phyloP scores from a whole-genome alignment of 2,888 invertebrate genomes.

The Harpalus rubripes region DNA sequence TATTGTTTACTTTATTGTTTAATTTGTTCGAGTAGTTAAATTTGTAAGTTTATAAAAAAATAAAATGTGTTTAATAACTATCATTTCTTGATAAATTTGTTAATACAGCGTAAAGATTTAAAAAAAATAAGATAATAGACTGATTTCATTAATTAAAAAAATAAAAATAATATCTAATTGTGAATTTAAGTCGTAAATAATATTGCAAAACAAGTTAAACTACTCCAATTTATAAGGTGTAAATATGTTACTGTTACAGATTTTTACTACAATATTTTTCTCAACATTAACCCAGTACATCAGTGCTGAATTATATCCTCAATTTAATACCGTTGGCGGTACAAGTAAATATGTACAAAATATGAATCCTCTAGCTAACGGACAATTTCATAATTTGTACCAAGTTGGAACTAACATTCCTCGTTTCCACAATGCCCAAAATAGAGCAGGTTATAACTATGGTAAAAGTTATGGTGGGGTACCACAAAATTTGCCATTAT shows the following conservation, averaged over 20 bases:
- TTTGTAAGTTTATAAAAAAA: no score
- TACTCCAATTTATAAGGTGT: neutral
- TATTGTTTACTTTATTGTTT: neutral
- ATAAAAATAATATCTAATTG: no score
- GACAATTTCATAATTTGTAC: neutral
- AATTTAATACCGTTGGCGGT: neutral
- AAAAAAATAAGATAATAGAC: no score
- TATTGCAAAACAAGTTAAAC: no score
- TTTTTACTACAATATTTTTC: slow-evolving; percentile 6
- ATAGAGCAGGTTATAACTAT: slow-evolving; percentile 9
- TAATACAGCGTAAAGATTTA: no score
- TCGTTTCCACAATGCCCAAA: neutral
- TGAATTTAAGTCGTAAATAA: no score
- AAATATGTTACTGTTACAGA: slow-evolving; percentile 15
- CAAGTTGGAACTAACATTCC: neutral
- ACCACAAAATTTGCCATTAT: neutral
- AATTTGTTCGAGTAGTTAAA: no score
- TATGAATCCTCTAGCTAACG: neutral
- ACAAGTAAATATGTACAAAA: slow-evolving; percentile 20
- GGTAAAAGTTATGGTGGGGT: slow-evolving; percentile 6
- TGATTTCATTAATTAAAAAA: no score
- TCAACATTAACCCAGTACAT: neutral
- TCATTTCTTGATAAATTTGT: no score
- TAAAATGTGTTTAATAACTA: no score
- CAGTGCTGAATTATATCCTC: slow-evolving; percentile 3